phyloP scores from a whole-genome alignment of 1,140 invertebrate species.

The Daktulosphaira vitifoliae region DNA sequence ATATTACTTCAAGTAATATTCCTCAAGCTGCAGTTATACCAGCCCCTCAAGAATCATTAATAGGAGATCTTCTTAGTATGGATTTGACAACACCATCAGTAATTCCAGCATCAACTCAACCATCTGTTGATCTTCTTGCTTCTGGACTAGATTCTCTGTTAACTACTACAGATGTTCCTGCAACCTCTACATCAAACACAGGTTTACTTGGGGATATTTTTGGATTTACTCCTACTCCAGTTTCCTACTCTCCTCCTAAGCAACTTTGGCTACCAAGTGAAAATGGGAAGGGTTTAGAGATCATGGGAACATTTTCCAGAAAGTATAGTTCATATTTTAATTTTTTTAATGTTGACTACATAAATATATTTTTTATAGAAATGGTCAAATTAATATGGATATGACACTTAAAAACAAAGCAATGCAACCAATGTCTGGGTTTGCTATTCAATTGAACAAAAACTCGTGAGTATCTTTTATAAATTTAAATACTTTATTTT shows the following conservation, averaged over 20 bases:
- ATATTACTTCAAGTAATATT: slow-evolving; percentile 41
- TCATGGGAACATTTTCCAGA: slow-evolving; percentile 89
- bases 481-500: not conserved
- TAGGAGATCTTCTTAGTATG: slow-evolving; percentile 94
- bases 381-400: slow-evolving; percentile 87
- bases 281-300: slow-evolving; percentile 95
- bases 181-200: slow-evolving; percentile 49
- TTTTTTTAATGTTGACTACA: not conserved
- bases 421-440: slow-evolving; percentile 92
- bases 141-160: slow-evolving; percentile 75
- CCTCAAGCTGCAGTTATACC: slow-evolving; percentile 60
- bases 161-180: slow-evolving; percentile 42
- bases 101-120: slow-evolving; percentile 43
- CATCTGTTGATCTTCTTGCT: slow-evolving; percentile 62
- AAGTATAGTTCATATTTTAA: slow-evolving; percentile 47
- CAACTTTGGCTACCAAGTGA: slow-evolving; percentile 87
- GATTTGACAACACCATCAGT: slow-evolving; percentile 60
- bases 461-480: slow-evolving; percentile 54
- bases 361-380: slow-evolving; percentile 46
- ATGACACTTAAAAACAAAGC: slow-evolving; percentile 95
- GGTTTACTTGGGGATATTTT: slow-evolving; percentile 87
- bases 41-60: slow-evolving; percentile 77
- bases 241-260: slow-evolving; percentile 69
- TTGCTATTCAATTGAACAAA: slow-evolving; percentile 98
- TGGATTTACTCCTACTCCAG: slow-evolving; percentile 60